Conservation (phyloP, 2,888 invertebrate genomes). For the Drosophila paramelanica region DNA sequence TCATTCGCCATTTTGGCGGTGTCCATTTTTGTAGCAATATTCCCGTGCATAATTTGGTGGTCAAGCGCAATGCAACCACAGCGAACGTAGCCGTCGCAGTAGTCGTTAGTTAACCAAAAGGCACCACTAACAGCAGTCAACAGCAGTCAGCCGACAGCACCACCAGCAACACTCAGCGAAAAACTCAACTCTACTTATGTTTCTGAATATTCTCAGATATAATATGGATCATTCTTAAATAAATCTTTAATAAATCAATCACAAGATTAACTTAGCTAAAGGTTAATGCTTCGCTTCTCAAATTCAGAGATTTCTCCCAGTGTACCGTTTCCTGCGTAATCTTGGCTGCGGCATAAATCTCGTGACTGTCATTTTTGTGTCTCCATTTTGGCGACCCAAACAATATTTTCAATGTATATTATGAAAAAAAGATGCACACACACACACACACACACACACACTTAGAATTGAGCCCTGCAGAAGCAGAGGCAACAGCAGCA, state of each 20-base stretch:
- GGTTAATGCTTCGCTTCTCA: too few species aligned
- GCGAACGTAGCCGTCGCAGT: slow-evolving; percentile 41
- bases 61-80: slow-evolving; percentile 55
- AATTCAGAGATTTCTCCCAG: neutral
- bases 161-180: slow-evolving; percentile 9
- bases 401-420: slow-evolving; percentile 81
- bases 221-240: too few species aligned
- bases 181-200: too few species aligned
- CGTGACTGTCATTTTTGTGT: slow-evolving; percentile 83
- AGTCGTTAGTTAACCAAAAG: slow-evolving; percentile 57
- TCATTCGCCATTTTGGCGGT: slow-evolving; percentile 78
- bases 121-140: slow-evolving; percentile 9
- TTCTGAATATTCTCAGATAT: too few species aligned
- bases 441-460: slow-evolving; percentile 15
- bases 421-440: slow-evolving; percentile 66
- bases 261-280: too few species aligned
- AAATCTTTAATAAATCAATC: too few species aligned
- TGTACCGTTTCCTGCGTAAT: slow-evolving; percentile 66
- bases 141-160: slow-evolving; percentile 1
- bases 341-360: slow-evolving; percentile 82
- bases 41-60: slow-evolving; percentile 74
- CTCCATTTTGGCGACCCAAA: slow-evolving; percentile 83
- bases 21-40: slow-evolving; percentile 58
- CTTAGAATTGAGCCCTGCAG: slow-evolving; percentile 16
- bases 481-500: slow-evolving; percentile 19